Base-by-base conservation (phyloP, 2,888 invertebrate genomes). In the Bombyx huttoni region DNA sequence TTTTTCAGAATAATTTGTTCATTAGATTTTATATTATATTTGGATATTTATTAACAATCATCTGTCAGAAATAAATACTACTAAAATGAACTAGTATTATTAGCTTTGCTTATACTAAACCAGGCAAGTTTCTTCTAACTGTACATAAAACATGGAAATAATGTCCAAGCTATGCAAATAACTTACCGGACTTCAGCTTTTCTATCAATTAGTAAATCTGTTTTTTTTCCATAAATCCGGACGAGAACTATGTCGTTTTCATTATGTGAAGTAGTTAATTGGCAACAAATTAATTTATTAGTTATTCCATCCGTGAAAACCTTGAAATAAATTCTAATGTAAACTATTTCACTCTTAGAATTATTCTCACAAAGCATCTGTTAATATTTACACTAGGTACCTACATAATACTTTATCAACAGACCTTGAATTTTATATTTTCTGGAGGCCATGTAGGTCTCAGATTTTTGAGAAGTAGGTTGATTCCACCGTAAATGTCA, bases 231-330 rank as follows among this genome's bases (percentile, higher is more conserved):
- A 89, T 98, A 98, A 56, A 98, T 92, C 64, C 98, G 91, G 33
- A 98, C 91, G 52, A 98, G 90, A 1, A 98, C 91, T 68, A 94
- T 93, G 67, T 80, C 73, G 14, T 95, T 92, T 58, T 70, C 65
- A 54, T 61, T 65, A 52, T 58, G 61, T 13, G 63, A 51, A 12
- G 67, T 61, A 48, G 75, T 80, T 58, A 88, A 75, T 72, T 90
- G 91, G 65, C 94, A 95, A 45, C 95, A 96, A 52, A 98, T 91
- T 64, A 98, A 89, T 80, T 95, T 96, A 85, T 98, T 98, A 49
- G 98, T 97, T 57, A 97, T 95, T 48, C 98, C 98, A 90, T 97
- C 96, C 58, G 96, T 97, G 80, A 98, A 97, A 70, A 93, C 83
- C 97, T 98, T 84, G 72, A 67, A 49, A 53, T 13, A 33, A 50